These are phyloP conservation scores for Drosophila algonquin DNA, from an alignment of 2,888 invertebrate genomes.

Conservation along the genomic window DNA sequence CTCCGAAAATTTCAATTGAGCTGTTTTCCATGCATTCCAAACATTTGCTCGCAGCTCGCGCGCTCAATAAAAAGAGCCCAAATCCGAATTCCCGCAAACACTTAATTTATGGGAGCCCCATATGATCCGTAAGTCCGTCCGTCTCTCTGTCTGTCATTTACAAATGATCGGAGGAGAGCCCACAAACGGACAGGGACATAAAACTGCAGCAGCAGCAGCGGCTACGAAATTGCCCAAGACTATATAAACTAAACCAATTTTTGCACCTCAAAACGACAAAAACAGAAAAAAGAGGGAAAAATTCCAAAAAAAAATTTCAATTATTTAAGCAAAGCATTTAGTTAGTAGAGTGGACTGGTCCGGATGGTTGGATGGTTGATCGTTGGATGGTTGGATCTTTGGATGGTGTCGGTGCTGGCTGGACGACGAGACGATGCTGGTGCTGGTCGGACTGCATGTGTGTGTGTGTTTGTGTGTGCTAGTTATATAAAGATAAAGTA, in stretches of 20 bases:
- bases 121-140: conserved; percentile 3
- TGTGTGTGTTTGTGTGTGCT: conserved; percentile 45
- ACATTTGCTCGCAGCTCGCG: conserved; percentile 32
- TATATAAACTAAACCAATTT: conserved; percentile 18
- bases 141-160: conserved; percentile 50
- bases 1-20: conserved; percentile 38
- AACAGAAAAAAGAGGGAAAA: conserved; percentile 17
- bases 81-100: conserved; percentile 13
- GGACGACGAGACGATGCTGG: conserved; percentile 20
- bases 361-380: conserved; percentile 10
- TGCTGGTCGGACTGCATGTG: conserved; percentile 6
- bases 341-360: conserved; percentile 33
- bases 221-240: conserved; percentile 19
- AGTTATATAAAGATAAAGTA: conserved; percentile 75
- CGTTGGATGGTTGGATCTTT: background rate
- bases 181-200: conserved; percentile 35
- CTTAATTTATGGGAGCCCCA: conserved; percentile 27
- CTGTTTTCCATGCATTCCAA: conserved; percentile 47
- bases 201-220: conserved; percentile 29
- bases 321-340: conserved; percentile 56
- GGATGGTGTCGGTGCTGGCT: conserved; percentile 4
- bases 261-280: conserved; percentile 51
- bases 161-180: conserved; percentile 53
- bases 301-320: conserved; percentile 62
- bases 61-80: conserved; percentile 15